Conservation (phyloP, 2,888 invertebrate species). For the Xanthia togata region DNA sequence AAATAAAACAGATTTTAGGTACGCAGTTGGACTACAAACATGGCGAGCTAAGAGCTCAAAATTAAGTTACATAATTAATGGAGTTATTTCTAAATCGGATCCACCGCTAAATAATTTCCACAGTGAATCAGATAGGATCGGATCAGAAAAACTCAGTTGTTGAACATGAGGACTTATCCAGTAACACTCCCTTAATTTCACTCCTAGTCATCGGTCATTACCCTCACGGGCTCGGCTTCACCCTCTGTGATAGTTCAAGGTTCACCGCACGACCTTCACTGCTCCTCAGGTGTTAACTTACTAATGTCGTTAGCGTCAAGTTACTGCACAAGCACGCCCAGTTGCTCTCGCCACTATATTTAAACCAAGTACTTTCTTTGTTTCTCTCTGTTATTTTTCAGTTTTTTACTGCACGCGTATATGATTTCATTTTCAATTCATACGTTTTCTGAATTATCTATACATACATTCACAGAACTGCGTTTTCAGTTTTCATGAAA, state of each 20-base stretch:
- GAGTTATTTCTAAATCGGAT: constrained; percentile 14
- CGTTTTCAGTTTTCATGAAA: constrained; percentile 14
- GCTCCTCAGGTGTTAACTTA: constrained; percentile 74
- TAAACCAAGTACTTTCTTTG: constrained; percentile 36
- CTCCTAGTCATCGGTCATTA: constrained; percentile 63
- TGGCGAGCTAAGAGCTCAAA: constrained; percentile 18
- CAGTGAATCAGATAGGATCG: background rate
- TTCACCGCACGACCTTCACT: constrained; percentile 82
- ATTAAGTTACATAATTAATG: constrained; percentile 34
- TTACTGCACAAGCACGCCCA: constrained; percentile 61
- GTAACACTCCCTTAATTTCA: background rate
- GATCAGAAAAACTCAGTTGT: background rate
- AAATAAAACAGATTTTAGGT: constrained; percentile 35
- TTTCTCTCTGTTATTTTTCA: constrained; percentile 25
- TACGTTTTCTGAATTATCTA: constrained; percentile 27
- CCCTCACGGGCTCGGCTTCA: constrained; percentile 65
- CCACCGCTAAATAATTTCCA: background rate
- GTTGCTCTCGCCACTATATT: constrained; percentile 38
- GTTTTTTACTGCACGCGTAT: constrained; percentile 19
- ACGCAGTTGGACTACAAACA: constrained; percentile 29
- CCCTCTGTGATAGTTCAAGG: constrained; percentile 70
- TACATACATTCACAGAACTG: constrained; percentile 15
- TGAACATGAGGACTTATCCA: background rate
- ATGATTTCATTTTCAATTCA: constrained; percentile 32
- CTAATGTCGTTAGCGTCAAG: constrained; percentile 75